Evolutionary conservation across 2,888 invertebrate species (phyloP).

Genomic region (Melanotus villosus): DNA sequence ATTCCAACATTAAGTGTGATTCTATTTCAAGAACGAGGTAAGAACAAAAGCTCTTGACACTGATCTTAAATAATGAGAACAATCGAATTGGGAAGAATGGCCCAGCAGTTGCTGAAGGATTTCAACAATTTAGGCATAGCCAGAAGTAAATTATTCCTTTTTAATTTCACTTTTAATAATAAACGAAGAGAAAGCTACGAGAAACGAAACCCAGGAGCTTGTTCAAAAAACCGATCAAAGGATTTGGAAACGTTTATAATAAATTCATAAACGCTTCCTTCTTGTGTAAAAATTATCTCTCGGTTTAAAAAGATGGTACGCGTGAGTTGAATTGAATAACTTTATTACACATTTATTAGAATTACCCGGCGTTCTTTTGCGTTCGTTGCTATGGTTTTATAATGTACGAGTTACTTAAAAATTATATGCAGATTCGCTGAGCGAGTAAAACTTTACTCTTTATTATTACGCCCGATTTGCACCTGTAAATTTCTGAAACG

Average conservation of each 20-base stretch:
- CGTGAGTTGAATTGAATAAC: constrained; percentile 16
- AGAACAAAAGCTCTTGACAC: too few relatives aligned
- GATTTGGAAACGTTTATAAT: constrained; percentile 1
- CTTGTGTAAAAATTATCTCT: constrained; percentile 20
- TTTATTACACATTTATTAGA: constrained; percentile 23
- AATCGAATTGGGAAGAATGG: too few relatives aligned
- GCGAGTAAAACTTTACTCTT: too few relatives aligned
- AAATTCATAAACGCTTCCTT: constrained; percentile 8
- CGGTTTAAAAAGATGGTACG: constrained; percentile 6
- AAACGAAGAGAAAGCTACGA: not conserved
- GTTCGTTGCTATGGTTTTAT: not conserved
- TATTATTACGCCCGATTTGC: too few relatives aligned
- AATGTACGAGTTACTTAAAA: constrained; percentile 10
- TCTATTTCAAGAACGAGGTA: too few relatives aligned
- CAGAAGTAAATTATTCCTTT: not conserved
- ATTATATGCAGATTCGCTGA: not conserved
- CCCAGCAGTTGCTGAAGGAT: not conserved
- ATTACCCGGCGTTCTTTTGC: not conserved
- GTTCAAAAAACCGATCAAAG: constrained; percentile 11
- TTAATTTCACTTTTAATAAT: constrained; percentile 12
- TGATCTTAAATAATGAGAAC: too few relatives aligned
- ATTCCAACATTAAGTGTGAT: too few relatives aligned
- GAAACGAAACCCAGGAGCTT: not conserved
- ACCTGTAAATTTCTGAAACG: too few relatives aligned
- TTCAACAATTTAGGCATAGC: not conserved